Base-by-base conservation (phyloP, 37 sponge, comb jelly and placozoan genomes). In the Ephydatia muelleri region DNA sequence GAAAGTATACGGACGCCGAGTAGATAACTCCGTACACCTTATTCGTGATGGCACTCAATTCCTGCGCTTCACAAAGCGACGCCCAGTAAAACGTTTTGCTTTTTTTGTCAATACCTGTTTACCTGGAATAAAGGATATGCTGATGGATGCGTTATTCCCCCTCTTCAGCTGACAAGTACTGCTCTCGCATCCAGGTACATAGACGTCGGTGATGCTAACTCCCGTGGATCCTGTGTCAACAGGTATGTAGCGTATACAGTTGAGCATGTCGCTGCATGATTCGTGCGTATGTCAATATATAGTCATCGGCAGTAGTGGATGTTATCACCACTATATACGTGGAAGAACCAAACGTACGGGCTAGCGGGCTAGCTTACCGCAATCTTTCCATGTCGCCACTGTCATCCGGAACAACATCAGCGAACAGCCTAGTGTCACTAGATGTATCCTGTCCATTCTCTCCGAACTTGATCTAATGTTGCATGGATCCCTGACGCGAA, bases 131-230 rank as follows among this genome's bases (percentile, higher is more conserved):
- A 78, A 85, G 31, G 57, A 68, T 11, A 77, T 11, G 47, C 38
- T 67, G 30, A 85, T 49, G 25, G 85, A 68, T 0, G 79, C 85
- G 39, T 64, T 85, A 13, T 32, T 40, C 21, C 85, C 85, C 49
- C 38, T 85, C 22, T 85, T 77, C 38, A 85, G 27, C 5, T 25
- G 22, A 66, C 85, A 85, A 23, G 85, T 78, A 31, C 79, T 28
- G 14, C 28, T 70, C 38, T 38, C 37, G 39, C 85, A 85, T 22
- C 49, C 79, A n/a, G 33, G 40, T 9, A 85, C 76, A 6, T 38
- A 48, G 21, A 85, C 85, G 14, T 33, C 27, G 5, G 71, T 78
- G 12, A 85, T 30, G 3, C 19, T 23, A 77, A 85, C 57, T 57
- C 57, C 57, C 57, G 57, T 57, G 57, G 57, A 57, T 1, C 57